phyloP scores from a whole-genome alignment of 2,113 vertebrate species.

The Eidolon helvum region DNA sequence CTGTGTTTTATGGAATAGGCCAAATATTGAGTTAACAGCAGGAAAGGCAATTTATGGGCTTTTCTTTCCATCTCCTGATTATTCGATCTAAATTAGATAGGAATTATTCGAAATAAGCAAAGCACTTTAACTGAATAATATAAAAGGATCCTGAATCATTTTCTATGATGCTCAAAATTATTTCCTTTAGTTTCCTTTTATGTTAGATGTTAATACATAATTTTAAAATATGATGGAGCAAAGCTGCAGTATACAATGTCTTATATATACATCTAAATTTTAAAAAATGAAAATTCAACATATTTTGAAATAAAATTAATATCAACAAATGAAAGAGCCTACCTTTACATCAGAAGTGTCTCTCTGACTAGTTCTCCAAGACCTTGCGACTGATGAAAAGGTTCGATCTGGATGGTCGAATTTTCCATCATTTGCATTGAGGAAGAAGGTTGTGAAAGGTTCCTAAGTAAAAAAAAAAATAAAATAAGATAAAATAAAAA shows the following conservation, averaged over 20 bases:
- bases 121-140: conserved; percentile 75
- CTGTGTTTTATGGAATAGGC: conserved; percentile 90
- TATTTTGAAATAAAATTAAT: neutral
- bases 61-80: conserved; percentile 82
- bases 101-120: conserved; percentile 72
- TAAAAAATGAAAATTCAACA: neutral
- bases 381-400: conserved; percentile 92
- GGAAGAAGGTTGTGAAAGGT: conserved; percentile 97
- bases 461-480: conserved; percentile 84
- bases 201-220: neutral
- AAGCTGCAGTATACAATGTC: neutral
- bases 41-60: conserved; percentile 87
- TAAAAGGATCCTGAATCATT: conserved; percentile 75
- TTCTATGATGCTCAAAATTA: conserved; percentile 55
- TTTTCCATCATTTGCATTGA: conserved; percentile 92
- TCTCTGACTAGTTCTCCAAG: conserved; percentile 97
- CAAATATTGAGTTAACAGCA: conserved; percentile 93
- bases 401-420: conserved; percentile 96
- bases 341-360: conserved; percentile 98
- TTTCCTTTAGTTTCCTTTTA: conserved; percentile 28
- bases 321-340: conserved; percentile 58
- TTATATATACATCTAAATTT: neutral
- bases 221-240: conserved; percentile 48
- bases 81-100: conserved; percentile 84
- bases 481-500: neutral